A percentile compares a stretch with the other conserved stretches of the same genome.
Evolutionary conservation across 2,888 invertebrate species (phyloP).

Genomic region (Ochropacha duplaris): DNA sequence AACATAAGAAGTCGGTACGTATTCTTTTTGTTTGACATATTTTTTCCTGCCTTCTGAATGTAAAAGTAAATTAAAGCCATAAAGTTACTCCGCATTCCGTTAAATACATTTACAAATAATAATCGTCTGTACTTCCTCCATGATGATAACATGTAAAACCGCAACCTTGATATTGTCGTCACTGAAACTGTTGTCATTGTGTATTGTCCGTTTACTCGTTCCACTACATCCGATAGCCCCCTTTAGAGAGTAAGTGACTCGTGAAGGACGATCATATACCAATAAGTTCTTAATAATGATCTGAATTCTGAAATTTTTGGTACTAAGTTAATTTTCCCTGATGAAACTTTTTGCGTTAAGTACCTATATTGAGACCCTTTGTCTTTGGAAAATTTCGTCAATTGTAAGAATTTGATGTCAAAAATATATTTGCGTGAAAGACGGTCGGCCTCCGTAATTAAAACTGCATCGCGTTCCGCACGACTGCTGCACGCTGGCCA

Average conservation of each 20-base stretch:
- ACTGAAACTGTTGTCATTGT: conserved; percentile 21
- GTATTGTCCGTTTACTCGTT: conserved; percentile 30
- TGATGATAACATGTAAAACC: conserved; percentile 31
- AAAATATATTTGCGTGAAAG: conserved; percentile 27
- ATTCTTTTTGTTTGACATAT: no score
- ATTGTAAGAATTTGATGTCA: conserved; percentile 1
- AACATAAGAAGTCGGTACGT: no score
- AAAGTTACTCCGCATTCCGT: not conserved
- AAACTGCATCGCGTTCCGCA: conserved; percentile 70
- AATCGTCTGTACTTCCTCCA: not conserved
- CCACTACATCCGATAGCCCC: conserved; percentile 43
- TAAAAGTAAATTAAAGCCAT: not conserved
- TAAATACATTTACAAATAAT: not conserved
- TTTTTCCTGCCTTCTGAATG: no score
- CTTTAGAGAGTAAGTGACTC: conserved; percentile 36
- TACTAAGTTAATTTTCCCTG: no score
- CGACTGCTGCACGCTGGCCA: conserved; percentile 48
- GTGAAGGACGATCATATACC: conserved; percentile 48
- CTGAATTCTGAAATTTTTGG: no score
- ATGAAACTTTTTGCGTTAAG: no score
- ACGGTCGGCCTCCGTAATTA: conserved; percentile 54
- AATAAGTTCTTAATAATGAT: not conserved
- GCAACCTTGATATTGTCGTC: conserved; percentile 39
- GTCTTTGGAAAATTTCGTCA: not conserved
- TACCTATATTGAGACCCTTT: no score